These are phyloP conservation scores for Scomberomorus guttatus DNA, from an alignment of 2,797 vertebrate species.

Conservation along the genomic window DNA sequence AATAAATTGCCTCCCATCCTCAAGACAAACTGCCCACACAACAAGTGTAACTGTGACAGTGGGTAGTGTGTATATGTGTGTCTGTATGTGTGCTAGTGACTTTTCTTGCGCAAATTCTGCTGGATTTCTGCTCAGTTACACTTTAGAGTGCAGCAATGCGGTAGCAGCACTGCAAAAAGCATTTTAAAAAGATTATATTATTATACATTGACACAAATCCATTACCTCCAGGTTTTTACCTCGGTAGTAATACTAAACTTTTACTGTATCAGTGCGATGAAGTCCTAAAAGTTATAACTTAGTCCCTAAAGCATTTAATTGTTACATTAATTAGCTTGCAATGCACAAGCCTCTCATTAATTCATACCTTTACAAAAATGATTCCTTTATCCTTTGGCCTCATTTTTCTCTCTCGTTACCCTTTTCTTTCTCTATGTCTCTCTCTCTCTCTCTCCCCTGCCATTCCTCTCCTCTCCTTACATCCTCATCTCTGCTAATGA, in stretches of 20 bases:
- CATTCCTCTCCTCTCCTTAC: slow-evolving; percentile 59
- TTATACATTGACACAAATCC: slow-evolving; percentile 39
- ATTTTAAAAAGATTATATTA: slow-evolving; percentile 22
- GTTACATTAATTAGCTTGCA: slow-evolving; percentile 68
- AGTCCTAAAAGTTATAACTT: slow-evolving; percentile 50
- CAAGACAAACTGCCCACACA: slow-evolving; percentile 69
- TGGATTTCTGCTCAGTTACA: slow-evolving; percentile 4
- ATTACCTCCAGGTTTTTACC: slow-evolving; percentile 43
- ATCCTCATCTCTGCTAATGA: slow-evolving; percentile 79
- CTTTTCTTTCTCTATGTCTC: slow-evolving; percentile 21
- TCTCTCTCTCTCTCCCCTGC: slow-evolving; percentile 37
- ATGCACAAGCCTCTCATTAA: slow-evolving; percentile 64
- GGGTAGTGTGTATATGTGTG: slow-evolving; percentile 20
- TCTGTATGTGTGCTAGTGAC: neutral
- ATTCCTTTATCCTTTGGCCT: slow-evolving; percentile 66
- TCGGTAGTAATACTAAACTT: slow-evolving; percentile 45
- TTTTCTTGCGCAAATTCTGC: slow-evolving; percentile 23
- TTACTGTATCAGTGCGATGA: slow-evolving; percentile 35
- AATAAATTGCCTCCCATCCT: slow-evolving; percentile 71
- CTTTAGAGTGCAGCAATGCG: slow-evolving; percentile 1
- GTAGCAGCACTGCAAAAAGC: slow-evolving; percentile 9
- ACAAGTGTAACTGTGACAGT: slow-evolving; percentile 55
- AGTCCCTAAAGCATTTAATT: slow-evolving; percentile 54
- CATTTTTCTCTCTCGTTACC: slow-evolving; percentile 57
- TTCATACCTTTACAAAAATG: slow-evolving; percentile 74